These are phyloP conservation scores for Hydropotes inermis DNA, from an alignment of 2,113 vertebrate species.

Conservation along the genomic window DNA sequence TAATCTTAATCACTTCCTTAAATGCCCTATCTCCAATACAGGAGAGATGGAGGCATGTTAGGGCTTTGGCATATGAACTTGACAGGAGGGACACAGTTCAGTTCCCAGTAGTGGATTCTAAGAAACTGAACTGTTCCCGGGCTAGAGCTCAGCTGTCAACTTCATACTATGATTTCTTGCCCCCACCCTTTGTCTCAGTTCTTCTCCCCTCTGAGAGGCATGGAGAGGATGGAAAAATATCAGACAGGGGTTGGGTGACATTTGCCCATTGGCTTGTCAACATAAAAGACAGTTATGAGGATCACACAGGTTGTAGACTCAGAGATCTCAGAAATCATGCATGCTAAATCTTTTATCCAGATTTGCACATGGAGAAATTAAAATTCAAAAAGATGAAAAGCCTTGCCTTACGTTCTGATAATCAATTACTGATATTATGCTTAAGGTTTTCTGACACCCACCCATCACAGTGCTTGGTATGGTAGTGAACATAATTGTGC, in stretches of 20 bases:
- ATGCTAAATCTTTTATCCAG: background rate
- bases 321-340: background rate
- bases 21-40: background rate
- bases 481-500: background rate
- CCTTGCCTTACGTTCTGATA: background rate
- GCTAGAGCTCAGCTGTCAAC: background rate
- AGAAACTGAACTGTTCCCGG: background rate
- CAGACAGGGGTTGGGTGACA: background rate
- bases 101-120: background rate
- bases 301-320: background rate
- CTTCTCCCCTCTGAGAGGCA: background rate
- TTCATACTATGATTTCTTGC: background rate
- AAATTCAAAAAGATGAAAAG: background rate
- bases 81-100: background rate
- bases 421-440: background rate
- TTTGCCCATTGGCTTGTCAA: background rate
- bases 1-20: background rate
- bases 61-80: background rate
- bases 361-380: background rate
- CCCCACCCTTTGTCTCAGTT: background rate
- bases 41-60: rapidly evolving
- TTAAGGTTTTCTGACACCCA: background rate
- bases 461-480: no score
- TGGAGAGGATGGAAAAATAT: background rate
- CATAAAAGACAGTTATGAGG: background rate